Base-by-base conservation (phyloP, 2,797 vertebrate genomes). In the Acropternis orthonyx region DNA sequence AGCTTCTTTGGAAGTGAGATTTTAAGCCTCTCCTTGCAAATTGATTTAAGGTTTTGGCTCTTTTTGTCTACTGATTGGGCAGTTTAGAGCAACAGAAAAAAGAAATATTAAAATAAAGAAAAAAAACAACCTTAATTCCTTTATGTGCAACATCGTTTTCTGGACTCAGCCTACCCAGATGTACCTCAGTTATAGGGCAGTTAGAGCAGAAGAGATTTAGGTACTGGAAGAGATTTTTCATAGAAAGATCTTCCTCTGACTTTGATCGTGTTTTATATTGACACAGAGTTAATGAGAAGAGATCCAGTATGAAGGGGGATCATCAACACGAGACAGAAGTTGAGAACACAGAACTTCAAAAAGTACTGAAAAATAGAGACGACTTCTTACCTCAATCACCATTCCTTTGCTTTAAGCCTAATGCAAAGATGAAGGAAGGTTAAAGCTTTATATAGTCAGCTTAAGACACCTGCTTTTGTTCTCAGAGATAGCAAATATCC, bases 1-100 rank as follows among this genome's bases (percentile, higher is more conserved):
- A 6, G 52, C 32, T 67, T 95, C 46, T 96, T 97, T 94, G 83
- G 93, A 93, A 97, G 91, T 39, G 22, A 83, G 49, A 92, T 89
- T 96, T 95, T 78, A 75, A 88, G 26, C 58, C 46, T 91, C 67
- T 18, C 39, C 32, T 97, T 96, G 86, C 43, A 34, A 26, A 74
- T 88, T 95, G 84, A 84, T 86, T 65, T 85, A 74, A 90, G 76
- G 34, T 56, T 89, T 91, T 96, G 44, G n/a, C 82, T 54, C n/a
- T 72, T 89, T 81, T 85, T 28, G 34, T 82, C 48, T 82, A 55
- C 56, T 69, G 73, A 84, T 62, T 44, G 17, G 26, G 46, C 54
- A 93, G 67, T 75, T 96, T 66, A 80, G 13, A 93, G 54, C 24
- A 94, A 73, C 43, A 77, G 44, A 41, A 78, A 81, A 92, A 78